Conservation (phyloP, 1,140 invertebrate genomes). For the Panonychus citri region DNA sequence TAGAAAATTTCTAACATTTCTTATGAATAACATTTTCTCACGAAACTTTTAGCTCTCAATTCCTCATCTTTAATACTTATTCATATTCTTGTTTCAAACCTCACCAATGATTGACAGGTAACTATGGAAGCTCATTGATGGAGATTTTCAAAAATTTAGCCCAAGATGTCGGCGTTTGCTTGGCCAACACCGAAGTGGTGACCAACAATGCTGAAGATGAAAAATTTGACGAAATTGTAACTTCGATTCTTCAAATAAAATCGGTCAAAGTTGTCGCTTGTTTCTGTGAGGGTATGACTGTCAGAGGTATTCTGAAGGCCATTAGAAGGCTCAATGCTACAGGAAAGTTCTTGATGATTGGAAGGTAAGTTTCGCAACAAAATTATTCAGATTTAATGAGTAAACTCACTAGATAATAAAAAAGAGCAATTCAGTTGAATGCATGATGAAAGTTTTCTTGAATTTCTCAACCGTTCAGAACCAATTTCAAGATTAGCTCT, state of each 20-base stretch:
- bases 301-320: conserved; percentile 39
- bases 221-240: conserved; percentile 26
- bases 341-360: conserved; percentile 38
- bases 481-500: too few species aligned
- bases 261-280: conserved; percentile 47
- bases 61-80: too few species aligned
- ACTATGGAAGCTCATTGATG: conserved; percentile 57
- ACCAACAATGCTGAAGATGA: conserved; percentile 35
- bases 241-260: conserved; percentile 30
- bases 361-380: conserved; percentile 40
- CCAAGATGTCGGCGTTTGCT: conserved; percentile 40
- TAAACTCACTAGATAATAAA: too few species aligned
- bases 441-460: too few species aligned
- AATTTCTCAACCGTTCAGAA: too few species aligned
- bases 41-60: too few species aligned
- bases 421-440: too few species aligned
- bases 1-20: too few species aligned
- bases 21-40: too few species aligned
- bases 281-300: conserved; percentile 54
- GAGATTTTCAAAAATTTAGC: conserved; percentile 43
- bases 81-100: too few species aligned
- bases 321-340: conserved; percentile 34
- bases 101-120: conserved; percentile 20
- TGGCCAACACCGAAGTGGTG: conserved; percentile 41
- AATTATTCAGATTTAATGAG: too few species aligned